phyloP scores from a whole-genome alignment of 2,797 vertebrate species.

The Mormyrops attenuatus region DNA sequence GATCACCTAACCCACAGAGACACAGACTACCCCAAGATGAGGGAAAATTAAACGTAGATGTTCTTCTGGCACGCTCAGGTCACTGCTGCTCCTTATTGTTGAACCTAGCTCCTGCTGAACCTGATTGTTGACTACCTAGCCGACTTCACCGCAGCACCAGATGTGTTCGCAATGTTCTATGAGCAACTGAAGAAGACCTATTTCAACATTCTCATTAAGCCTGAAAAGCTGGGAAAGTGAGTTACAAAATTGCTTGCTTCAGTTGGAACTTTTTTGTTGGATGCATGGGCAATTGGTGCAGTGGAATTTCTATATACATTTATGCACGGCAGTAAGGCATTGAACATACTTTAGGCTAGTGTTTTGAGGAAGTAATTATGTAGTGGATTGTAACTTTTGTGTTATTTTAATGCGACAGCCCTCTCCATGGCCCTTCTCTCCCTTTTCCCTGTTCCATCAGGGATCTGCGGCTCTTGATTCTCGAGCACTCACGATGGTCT shows the following conservation, averaged over 20 bases:
- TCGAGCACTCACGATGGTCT: conserved; percentile 84
- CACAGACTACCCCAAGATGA: background rate
- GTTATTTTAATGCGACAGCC: background rate
- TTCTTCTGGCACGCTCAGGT: background rate
- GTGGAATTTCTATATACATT: background rate
- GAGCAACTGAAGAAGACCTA: conserved; percentile 93
- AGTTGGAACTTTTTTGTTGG: background rate
- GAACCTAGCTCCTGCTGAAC: conserved; percentile 74
- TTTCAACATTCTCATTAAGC: conserved; percentile 90
- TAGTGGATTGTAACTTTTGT: background rate
- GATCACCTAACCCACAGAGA: background rate
- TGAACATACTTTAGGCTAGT: background rate
- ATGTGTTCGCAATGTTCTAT: conserved; percentile 83
- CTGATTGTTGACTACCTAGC: conserved; percentile 84
- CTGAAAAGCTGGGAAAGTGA: conserved; percentile 82
- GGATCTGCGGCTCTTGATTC: conserved; percentile 79
- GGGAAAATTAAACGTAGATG: background rate
- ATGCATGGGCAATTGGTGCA: background rate
- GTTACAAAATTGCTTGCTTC: conserved; percentile 28
- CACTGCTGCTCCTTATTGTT: background rate
- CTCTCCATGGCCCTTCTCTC: background rate
- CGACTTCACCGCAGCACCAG: conserved; percentile 72
- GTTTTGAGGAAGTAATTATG: background rate
- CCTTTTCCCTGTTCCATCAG: conserved; percentile 47
- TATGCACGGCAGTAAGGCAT: background rate